These are phyloP conservation scores for Perdita meconis DNA, from an alignment of 2,888 invertebrate genomes.

Conservation along the genomic window DNA sequence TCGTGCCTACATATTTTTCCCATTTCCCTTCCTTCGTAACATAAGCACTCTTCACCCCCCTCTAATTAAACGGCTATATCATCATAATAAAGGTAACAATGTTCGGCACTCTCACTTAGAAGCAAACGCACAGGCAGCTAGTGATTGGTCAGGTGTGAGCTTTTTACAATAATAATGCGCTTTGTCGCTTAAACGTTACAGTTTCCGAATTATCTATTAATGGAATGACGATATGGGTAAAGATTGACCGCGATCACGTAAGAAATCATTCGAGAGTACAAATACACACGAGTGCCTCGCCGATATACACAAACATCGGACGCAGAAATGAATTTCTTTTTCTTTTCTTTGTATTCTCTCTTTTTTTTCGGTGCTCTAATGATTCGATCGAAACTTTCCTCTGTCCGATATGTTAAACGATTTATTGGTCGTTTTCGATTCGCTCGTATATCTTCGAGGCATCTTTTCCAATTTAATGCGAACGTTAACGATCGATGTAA, in stretches of 20 bases:
- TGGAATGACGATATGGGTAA: constrained; percentile 76
- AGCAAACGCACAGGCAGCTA: constrained; percentile 82
- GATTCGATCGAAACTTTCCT: constrained; percentile 1
- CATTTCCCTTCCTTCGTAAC: constrained; percentile 20
- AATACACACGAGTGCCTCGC: constrained; percentile 39
- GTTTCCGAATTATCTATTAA: constrained; percentile 57
- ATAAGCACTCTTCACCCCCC: constrained; percentile 36
- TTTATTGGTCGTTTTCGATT: constrained; percentile 26
- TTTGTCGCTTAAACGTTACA: constrained; percentile 46
- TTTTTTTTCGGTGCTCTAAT: constrained; percentile 8
- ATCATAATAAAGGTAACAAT: constrained; percentile 67
- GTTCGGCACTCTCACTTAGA: constrained; percentile 71
- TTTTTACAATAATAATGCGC: constrained; percentile 66
- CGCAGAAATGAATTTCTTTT: constrained; percentile 19
- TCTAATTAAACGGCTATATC: constrained; percentile 54
- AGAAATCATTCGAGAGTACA: constrained; percentile 59
- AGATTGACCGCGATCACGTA: constrained; percentile 65
- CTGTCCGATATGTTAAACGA: constrained; percentile 23
- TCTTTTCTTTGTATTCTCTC: too few species aligned
- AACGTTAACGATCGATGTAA: constrained; percentile 59
- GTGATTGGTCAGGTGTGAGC: constrained; percentile 83
- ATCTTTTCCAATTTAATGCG: constrained; percentile 31
- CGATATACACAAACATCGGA: constrained; percentile 26
- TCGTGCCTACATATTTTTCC: constrained; percentile 19
- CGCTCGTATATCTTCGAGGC: constrained; percentile 38